Evolutionary conservation across 2,797 vertebrate genomes (phyloP), one percentile per base, ranked within the genome.

Genomic region (Odontamblyopus lacepedii): DNA sequence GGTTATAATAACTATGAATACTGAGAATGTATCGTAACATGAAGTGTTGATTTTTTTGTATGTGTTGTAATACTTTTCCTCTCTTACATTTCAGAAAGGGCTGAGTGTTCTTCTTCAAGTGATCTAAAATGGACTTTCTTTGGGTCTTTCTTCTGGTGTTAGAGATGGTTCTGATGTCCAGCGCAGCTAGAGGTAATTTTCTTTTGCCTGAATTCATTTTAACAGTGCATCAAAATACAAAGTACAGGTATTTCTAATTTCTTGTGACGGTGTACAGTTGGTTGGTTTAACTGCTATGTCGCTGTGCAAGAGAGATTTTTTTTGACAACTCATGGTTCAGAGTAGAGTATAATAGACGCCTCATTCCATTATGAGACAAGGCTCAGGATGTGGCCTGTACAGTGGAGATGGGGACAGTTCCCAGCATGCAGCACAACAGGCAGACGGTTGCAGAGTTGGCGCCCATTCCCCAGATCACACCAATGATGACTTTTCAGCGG

Each of bases 121-220:
- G 1, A 73, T 66, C 64, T 57, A 81, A 44, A 48, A 92, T 92
- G 91, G 73, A 86, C 53, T 67, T 89, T 68, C n/a, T 85, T 38
- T 78, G 80, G 78, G 26, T 82, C 27, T 75, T 51, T n/a, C 53
- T 92, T 60, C 55, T 79, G 71, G 4, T 89, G 76, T 70, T 90
- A 76, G 77, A 90, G 80, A 78, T 79, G 83, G 4, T 85, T n/a
- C 61, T 87, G 76, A 78, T 81, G 83, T 87, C 83, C 70, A 35
- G 70, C 0, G 85, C 84, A 76, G 91, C 83, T 63, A 83, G 91
- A 53, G 91, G 91, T 92, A 78, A 90, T 90, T 67, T 29, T 18
- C 3, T 27, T 9, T 50, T 29, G 2, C 26, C 48, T 63, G 18
- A 35, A 63, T 38, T n/a, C 18, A 38, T 19, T 63, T 9, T n/a